phyloP scores from a whole-genome alignment of 2,888 invertebrate species.

The Amphipoea oculea region DNA sequence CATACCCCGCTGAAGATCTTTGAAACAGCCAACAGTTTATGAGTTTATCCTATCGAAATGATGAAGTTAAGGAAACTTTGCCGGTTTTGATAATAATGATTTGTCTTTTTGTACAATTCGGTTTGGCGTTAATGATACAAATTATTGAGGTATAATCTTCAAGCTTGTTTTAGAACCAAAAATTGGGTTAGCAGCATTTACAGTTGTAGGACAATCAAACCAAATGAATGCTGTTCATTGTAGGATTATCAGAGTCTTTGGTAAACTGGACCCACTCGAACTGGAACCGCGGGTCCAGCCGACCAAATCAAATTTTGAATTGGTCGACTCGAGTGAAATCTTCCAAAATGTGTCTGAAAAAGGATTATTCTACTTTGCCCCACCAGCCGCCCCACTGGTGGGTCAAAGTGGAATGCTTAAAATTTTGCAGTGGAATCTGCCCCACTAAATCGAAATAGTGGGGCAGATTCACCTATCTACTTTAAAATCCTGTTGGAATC shows the following conservation, averaged over 20 bases:
- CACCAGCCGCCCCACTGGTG: too few species aligned
- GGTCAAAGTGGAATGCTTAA: too few species aligned
- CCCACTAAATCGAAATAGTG: too few species aligned
- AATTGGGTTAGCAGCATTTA: neutral
- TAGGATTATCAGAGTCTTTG: neutral
- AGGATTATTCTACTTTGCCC: too few species aligned
- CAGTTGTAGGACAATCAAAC: neutral
- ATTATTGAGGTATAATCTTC: neutral
- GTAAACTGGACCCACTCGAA: too few species aligned
- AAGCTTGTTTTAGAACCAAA: neutral
- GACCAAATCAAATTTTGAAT: too few species aligned
- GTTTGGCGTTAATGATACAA: slow-evolving; percentile 1
- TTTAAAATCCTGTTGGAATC: too few species aligned
- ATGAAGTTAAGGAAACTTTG: slow-evolving; percentile 41
- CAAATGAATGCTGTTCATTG: neutral
- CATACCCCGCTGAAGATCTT: slow-evolving; percentile 29
- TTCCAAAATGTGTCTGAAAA: neutral
- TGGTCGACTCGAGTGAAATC: too few species aligned
- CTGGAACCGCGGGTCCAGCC: too few species aligned
- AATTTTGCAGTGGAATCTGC: too few species aligned
- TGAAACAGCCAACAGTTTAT: slow-evolving; percentile 41
- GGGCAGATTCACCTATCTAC: too few species aligned
- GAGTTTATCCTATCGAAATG: slow-evolving; percentile 34
- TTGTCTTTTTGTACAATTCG: slow-evolving; percentile 27
- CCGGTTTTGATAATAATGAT: slow-evolving; percentile 30